Percentiles rank a stretch among this genome's conserved stretches.
phyloP scores from a whole-genome alignment of 2,797 vertebrate species.

The Sebastes diaconus region DNA sequence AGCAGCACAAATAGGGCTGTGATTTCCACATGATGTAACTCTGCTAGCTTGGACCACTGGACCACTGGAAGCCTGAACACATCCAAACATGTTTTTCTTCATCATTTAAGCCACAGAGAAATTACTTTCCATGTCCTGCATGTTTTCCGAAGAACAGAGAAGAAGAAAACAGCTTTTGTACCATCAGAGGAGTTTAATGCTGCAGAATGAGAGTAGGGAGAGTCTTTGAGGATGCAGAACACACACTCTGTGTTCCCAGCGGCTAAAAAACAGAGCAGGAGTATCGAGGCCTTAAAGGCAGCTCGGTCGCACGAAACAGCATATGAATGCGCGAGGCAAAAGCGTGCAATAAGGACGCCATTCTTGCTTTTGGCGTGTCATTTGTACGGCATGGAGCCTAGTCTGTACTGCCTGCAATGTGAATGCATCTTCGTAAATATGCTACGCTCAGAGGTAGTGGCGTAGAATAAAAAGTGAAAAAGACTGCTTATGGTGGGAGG shows the following conservation, averaged over 20 bases:
- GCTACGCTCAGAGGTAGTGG: neutral
- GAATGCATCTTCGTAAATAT: neutral
- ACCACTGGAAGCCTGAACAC: neutral
- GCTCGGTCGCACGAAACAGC: neutral
- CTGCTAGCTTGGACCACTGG: neutral
- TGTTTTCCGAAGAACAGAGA: neutral
- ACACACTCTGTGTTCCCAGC: neutral
- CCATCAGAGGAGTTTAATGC: neutral
- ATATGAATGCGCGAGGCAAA: neutral
- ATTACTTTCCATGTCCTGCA: neutral
- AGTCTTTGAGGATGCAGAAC: slow-evolving; percentile 31
- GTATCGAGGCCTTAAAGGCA: neutral
- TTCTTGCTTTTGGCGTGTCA: neutral
- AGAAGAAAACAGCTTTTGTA: neutral
- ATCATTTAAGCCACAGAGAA: neutral
- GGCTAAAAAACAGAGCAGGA: slow-evolving; percentile 1
- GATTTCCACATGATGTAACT: neutral
- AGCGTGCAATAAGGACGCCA: neutral
- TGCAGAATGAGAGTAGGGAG: neutral
- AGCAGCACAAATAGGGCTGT: neutral
- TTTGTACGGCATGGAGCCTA: neutral
- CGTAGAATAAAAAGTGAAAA: neutral
- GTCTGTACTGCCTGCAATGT: neutral
- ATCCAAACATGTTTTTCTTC: neutral
- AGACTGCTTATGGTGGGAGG: neutral